Conservation (phyloP, 2,888 invertebrate species). For the Megaustenia siamemsis region DNA sequence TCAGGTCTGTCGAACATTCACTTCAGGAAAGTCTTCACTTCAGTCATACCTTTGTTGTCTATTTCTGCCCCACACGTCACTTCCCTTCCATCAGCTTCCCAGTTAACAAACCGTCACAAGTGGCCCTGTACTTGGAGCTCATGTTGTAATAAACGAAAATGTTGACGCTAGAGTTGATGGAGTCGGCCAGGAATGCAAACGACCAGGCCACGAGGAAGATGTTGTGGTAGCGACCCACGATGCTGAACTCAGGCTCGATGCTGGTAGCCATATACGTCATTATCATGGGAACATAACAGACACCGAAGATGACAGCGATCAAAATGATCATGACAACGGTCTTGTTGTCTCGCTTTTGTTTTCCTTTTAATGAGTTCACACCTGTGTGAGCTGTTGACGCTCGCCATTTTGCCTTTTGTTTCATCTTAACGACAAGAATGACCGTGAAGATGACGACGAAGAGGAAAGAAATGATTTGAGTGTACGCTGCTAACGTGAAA, state of each 20-base stretch:
- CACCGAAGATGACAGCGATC: constrained; percentile 5
- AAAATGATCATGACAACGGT: constrained; percentile 7
- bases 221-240: constrained; percentile 4
- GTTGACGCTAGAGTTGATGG: constrained; percentile 1
- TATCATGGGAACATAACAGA: constrained; percentile 5
- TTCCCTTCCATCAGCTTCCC: too few species aligned
- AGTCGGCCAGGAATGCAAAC: constrained; percentile 11
- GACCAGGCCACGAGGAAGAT: constrained; percentile 25
- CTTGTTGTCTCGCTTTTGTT: background rate
- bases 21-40: too few species aligned
- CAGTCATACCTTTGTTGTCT: too few species aligned
- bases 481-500: constrained; percentile 8
- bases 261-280: background rate
- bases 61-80: too few species aligned
- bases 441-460: background rate
- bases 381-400: background rate
- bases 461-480: background rate
- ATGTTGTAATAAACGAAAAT: constrained; percentile 10
- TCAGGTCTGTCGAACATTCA: too few species aligned
- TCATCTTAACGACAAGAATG: constrained; percentile 21
- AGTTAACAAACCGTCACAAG: background rate
- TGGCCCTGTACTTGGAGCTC: constrained; percentile 17
- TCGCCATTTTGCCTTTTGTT: constrained; percentile 18
- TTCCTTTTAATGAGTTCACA: background rate
- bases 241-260: constrained; percentile 9